Percentiles rank a stretch among this genome's conserved stretches.
These are phyloP conservation scores for Baronia brevicornis DNA, from an alignment of 2,888 invertebrate species.

Conservation along the genomic window DNA sequence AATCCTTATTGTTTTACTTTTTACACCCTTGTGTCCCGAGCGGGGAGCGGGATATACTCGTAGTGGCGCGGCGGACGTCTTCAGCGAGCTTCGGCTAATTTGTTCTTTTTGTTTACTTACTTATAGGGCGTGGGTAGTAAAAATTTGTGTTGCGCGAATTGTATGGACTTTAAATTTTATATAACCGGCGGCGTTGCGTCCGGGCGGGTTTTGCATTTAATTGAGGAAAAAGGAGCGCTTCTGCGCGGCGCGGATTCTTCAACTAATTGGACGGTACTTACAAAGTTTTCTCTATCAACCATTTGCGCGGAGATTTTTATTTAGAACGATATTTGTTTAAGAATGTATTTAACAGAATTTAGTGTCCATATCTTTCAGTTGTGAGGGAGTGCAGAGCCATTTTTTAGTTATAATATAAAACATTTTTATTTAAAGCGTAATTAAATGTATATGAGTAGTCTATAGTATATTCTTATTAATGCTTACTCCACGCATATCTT, in stretches of 20 bases:
- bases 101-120: slow-evolving; percentile 71
- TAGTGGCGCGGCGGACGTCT: slow-evolving; percentile 57
- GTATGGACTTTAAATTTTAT: slow-evolving; percentile 74
- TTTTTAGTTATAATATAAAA: too few relatives aligned
- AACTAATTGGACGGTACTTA: slow-evolving; percentile 71
- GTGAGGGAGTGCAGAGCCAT: too few relatives aligned
- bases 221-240: slow-evolving; percentile 70
- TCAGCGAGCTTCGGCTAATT: slow-evolving; percentile 58
- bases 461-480: too few relatives aligned
- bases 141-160: slow-evolving; percentile 75
- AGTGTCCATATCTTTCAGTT: too few relatives aligned
- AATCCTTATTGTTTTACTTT: slow-evolving; percentile 76
- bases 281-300: slow-evolving; percentile 63
- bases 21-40: slow-evolving; percentile 74
- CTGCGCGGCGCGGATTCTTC: slow-evolving; percentile 70
- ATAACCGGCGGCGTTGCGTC: slow-evolving; percentile 60
- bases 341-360: slow-evolving; percentile 10
- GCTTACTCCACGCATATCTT: too few relatives aligned
- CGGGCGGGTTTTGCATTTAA: slow-evolving; percentile 71
- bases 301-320: slow-evolving; percentile 38
- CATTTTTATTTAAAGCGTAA: too few relatives aligned
- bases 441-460: too few relatives aligned
- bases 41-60: slow-evolving; percentile 55
- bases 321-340: too few relatives aligned
- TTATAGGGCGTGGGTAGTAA: slow-evolving; percentile 68